A percentile compares a stretch with the other conserved stretches of the same genome.
Conservation (phyloP, 2,797 vertebrate species). For the Sebastes miniatus region DNA sequence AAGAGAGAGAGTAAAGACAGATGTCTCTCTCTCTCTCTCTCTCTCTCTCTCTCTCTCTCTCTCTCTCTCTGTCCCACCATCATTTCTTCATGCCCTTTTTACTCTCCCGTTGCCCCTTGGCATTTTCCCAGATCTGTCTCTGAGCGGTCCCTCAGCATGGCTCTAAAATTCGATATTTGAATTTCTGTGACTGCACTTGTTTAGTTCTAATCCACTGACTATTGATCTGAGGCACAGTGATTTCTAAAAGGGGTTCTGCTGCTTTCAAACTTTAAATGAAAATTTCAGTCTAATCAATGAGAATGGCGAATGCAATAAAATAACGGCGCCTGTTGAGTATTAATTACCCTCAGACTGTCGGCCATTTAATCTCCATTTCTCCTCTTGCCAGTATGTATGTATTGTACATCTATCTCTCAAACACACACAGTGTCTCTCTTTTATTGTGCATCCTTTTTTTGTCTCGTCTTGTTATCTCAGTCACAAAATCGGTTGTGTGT, state of each 20-base stretch:
- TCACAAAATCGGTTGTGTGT: too few species aligned
- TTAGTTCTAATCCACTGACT: constrained; percentile 85
- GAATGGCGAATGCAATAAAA: constrained; percentile 66
- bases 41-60: background rate
- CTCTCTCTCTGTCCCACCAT: background rate
- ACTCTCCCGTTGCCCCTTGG: constrained; percentile 37
- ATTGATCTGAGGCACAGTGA: constrained; percentile 81
- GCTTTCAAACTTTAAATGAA: constrained; percentile 81
- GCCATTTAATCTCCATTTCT: constrained; percentile 53
- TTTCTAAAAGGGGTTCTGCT: constrained; percentile 71
- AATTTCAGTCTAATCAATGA: constrained; percentile 76
- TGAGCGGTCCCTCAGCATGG: constrained; percentile 22
- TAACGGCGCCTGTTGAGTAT: constrained; percentile 58
- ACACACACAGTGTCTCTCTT: background rate
- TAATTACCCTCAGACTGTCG: constrained; percentile 63
- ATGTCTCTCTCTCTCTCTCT: background rate
- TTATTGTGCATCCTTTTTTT: background rate
- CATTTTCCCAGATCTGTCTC: constrained; percentile 57
- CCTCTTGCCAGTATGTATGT: constrained; percentile 14
- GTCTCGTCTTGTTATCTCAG: background rate
- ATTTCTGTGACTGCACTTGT: constrained; percentile 81
- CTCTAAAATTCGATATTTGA: constrained; percentile 69
- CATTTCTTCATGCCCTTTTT: constrained; percentile 26
- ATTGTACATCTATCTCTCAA: constrained; percentile 2
- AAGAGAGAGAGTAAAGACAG: constrained; percentile 7